phyloP scores from a whole-genome alignment of 2,113 vertebrate species.

The Callospermophilus lateralis region DNA sequence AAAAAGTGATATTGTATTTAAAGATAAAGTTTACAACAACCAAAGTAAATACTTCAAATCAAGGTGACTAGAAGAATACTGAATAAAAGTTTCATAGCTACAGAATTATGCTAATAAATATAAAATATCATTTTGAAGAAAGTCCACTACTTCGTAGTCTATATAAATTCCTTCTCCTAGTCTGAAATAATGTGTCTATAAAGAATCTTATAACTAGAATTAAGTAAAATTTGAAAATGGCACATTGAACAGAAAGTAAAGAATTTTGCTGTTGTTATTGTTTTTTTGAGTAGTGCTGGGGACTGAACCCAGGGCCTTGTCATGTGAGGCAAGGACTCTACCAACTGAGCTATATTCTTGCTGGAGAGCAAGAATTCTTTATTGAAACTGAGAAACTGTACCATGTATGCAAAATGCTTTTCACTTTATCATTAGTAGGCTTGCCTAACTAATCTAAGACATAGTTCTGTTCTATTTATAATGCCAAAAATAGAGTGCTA shows the following conservation, averaged over 20 bases:
- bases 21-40: not conserved
- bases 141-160: not conserved
- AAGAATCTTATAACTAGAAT: not conserved
- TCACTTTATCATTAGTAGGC: not conserved
- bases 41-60: not conserved
- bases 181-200: not conserved
- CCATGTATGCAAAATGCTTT: conserved; percentile 4
- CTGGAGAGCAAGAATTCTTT: not conserved
- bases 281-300: too few species aligned
- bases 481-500: not conserved
- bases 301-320: too few species aligned
- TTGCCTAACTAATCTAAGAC: not conserved
- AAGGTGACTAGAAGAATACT: not conserved
- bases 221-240: conserved; percentile 11
- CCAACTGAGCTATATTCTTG: too few species aligned
- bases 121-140: not conserved
- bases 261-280: too few species aligned
- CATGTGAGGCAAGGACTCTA: too few species aligned
- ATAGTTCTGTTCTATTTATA: conserved; percentile 31
- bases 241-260: not conserved
- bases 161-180: conserved; percentile 6
- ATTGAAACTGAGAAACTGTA: not conserved
- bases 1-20: not conserved
- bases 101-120: not conserved
- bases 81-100: not conserved